phyloP scores from a whole-genome alignment of 2,113 vertebrate genomes.

The Anarrhichthys ocellatus region DNA sequence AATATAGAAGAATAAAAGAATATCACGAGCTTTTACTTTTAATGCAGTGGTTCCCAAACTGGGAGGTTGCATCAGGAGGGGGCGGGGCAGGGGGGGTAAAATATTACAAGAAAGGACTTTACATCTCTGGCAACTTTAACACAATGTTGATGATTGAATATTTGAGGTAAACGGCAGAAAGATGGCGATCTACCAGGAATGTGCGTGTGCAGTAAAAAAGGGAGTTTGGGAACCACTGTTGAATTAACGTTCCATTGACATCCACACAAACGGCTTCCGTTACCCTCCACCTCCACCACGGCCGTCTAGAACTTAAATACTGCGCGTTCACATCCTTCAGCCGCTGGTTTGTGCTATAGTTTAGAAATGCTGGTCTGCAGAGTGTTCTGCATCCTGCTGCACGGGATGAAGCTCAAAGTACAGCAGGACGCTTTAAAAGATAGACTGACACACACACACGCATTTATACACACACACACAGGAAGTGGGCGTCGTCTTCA shows the following conservation, averaged over 20 bases:
- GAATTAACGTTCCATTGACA: background rate
- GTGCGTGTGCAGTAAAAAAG: background rate
- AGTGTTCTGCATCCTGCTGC: constrained; percentile 1
- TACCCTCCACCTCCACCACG: background rate
- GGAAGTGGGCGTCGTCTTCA: background rate
- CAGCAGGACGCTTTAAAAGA: constrained; percentile 46
- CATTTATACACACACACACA: background rate
- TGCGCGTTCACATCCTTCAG: constrained; percentile 33
- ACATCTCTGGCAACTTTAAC: background rate
- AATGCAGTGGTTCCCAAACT: constrained; percentile 4
- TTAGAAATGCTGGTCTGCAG: constrained; percentile 61
- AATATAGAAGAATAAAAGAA: background rate
- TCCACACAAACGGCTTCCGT: background rate
- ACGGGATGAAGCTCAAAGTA: constrained; percentile 14
- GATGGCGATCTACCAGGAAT: background rate
- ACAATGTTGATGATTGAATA: background rate
- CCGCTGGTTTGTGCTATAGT: constrained; percentile 64
- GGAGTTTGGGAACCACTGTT: constrained; percentile 16
- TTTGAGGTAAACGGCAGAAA: constrained; percentile 15
- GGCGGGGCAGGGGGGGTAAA: background rate
- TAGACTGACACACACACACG: constrained; percentile 31
- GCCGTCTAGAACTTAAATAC: constrained; percentile 40
- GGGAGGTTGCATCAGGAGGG: background rate
- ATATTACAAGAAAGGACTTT: background rate
- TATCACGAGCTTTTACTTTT: background rate